phyloP scores from a whole-genome alignment of 2,888 invertebrate species.

The Himalopsyche anomala region DNA sequence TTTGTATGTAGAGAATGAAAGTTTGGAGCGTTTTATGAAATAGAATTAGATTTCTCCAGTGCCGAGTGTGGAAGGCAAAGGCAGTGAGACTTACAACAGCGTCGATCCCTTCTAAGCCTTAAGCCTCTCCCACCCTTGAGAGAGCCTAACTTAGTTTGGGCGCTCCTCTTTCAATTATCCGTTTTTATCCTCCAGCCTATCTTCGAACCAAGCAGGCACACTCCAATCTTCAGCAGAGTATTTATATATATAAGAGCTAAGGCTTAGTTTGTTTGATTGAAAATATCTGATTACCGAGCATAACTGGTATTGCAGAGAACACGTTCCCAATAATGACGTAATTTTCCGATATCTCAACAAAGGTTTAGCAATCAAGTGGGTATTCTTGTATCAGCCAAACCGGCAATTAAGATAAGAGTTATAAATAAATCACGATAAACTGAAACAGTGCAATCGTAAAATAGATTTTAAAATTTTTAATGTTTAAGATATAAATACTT shows the following conservation, averaged over 20 bases:
- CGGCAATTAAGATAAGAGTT: too few species aligned
- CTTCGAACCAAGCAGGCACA: slow-evolving; percentile 57
- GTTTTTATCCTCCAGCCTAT: slow-evolving; percentile 65
- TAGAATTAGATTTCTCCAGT: slow-evolving; percentile 62
- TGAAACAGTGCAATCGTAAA: too few species aligned
- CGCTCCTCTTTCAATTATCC: slow-evolving; percentile 65
- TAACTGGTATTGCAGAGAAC: slow-evolving; percentile 6
- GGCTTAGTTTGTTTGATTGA: slow-evolving; percentile 59
- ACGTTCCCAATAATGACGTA: slow-evolving; percentile 28
- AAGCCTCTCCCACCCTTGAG: slow-evolving; percentile 60
- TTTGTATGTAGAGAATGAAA: slow-evolving; percentile 41
- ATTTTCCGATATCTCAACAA: slow-evolving; percentile 26
- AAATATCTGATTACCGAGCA: slow-evolving; percentile 60
- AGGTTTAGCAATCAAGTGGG: neutral
- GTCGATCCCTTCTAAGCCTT: slow-evolving; percentile 64
- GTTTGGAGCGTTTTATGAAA: slow-evolving; percentile 63
- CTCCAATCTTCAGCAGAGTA: slow-evolving; percentile 62
- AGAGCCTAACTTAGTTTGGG: slow-evolving; percentile 65
- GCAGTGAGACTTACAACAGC: slow-evolving; percentile 59
- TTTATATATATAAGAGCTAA: slow-evolving; percentile 55
- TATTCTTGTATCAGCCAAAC: neutral
- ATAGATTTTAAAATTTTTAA: too few species aligned
- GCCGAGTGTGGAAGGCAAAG: slow-evolving; percentile 22
- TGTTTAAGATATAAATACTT: too few species aligned
- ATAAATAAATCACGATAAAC: too few species aligned